Percentiles rank a stretch among this genome's conserved stretches.
These are phyloP conservation scores for Nycticorax nycticorax DNA, from an alignment of 2,113 vertebrate species.

Conservation along the genomic window DNA sequence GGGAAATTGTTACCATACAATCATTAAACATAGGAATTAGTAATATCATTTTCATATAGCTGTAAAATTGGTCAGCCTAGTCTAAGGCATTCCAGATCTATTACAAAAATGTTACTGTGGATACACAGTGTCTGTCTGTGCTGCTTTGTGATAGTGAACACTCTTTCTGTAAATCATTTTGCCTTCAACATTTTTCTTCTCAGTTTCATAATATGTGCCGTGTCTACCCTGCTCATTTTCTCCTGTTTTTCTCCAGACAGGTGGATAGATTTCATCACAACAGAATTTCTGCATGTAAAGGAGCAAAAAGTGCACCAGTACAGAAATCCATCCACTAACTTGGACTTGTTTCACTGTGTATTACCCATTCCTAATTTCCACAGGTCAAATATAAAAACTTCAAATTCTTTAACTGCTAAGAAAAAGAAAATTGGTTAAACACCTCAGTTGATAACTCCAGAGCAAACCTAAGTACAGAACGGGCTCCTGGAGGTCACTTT, in stretches of 20 bases:
- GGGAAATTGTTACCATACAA: not conserved
- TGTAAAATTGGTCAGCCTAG: not conserved
- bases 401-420: not conserved
- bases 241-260: not conserved
- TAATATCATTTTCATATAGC: not conserved
- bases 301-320: not conserved
- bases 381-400: not conserved
- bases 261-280: not conserved
- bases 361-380: not conserved
- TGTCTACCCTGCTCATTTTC: not conserved
- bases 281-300: not conserved
- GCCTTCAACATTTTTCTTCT: not conserved
- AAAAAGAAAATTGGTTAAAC: not conserved
- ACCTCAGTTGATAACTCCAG: not conserved
- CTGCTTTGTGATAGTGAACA: not conserved
- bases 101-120: not conserved
- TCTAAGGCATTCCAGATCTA: not conserved
- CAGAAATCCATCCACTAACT: not conserved
- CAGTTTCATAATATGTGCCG: not conserved
- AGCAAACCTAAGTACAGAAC: not conserved
- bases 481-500: not conserved
- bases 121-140: not conserved
- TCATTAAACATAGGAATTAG: not conserved
- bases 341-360: not conserved
- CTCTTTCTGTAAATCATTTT: not conserved